Evolutionary conservation across 2,797 vertebrate genomes (phyloP), one percentile per base, ranked within the genome.

Genomic region (Rachycentron canadum): DNA sequence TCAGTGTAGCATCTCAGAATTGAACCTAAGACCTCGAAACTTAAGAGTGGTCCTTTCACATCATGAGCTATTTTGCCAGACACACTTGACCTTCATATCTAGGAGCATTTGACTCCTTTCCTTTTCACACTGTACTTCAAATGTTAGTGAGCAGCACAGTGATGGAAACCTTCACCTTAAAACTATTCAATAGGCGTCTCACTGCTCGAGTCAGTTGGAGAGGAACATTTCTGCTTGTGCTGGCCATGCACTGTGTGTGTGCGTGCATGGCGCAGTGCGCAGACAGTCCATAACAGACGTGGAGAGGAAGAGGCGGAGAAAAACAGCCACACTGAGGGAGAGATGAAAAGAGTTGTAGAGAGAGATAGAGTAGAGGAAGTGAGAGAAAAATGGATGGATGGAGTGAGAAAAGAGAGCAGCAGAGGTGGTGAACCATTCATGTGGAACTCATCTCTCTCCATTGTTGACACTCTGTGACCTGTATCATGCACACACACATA

Each of bases 391-490:
- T 49, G 59, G 78, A 73, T 34, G 76, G 63, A 88, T 45, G 50
- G 73, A 82, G 73, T 50, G 69, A 78, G 72, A 75, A 82, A 73
- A 83, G 70, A 67, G 69, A 71, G 71, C 65, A 70, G 73, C 66
- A 76, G 69, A 90, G 80, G 88, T 90, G 88, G 53, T 88, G 86
- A 84, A 88, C 86, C 83, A 34, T 89, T 92, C 91, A 92, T 91
- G 89, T 83, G 87, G 88, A 93, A 92, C 93, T 92, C 82, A 93
- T 92, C 90, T 86, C 77, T 84, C 78, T 81, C 84, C 81, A 88
- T 88, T 94, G 93, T 94, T 92, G 89, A 92, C 87, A 90, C 79
- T 80, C 89, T 86, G 81, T 92, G 91, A 92, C 91, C 91, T 88
- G 86, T 87, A 87, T 86, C 87, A 53, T 56, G 64, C 58, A 45